phyloP scores from a whole-genome alignment of 2,888 invertebrate genomes.

The Dione vanillae region DNA sequence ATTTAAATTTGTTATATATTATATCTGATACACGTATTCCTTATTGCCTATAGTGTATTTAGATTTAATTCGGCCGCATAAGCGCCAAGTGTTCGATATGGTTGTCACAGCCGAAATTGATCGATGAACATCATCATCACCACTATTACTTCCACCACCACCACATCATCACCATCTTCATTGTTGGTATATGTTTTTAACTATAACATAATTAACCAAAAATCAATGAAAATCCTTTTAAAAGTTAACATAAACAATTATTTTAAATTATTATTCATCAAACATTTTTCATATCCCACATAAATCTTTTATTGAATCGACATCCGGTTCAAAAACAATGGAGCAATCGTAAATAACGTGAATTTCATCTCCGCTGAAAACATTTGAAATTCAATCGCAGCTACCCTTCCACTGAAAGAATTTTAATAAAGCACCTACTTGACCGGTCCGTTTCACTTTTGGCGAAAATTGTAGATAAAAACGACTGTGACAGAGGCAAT shows the following conservation, averaged over 20 bases:
- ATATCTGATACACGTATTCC: too few relatives aligned
- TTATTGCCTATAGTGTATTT: too few relatives aligned
- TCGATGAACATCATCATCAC: too few relatives aligned
- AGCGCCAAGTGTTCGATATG: too few relatives aligned
- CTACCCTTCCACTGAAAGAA: conserved; percentile 22
- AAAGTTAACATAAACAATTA: not conserved
- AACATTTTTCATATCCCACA: not conserved
- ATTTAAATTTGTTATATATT: too few relatives aligned
- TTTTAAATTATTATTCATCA: conserved; percentile 15
- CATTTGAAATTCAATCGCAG: conserved; percentile 27
- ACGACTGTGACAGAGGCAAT: not conserved
- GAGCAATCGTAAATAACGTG: conserved; percentile 20
- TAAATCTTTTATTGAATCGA: conserved; percentile 3
- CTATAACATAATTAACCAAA: too few relatives aligned
- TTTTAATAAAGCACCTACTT: conserved; percentile 23
- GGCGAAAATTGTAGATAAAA: conserved; percentile 11
- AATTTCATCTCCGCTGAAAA: conserved; percentile 24
- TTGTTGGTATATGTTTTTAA: too few relatives aligned
- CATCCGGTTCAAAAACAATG: conserved; percentile 2
- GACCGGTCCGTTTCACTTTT: conserved; percentile 8
- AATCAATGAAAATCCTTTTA: too few relatives aligned
- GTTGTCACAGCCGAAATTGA: too few relatives aligned
- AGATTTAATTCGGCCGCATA: too few relatives aligned
- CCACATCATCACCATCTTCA: too few relatives aligned
- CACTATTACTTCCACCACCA: too few relatives aligned